phyloP scores from a whole-genome alignment of 1,140 invertebrate genomes.

The Plodia interpunctella region DNA sequence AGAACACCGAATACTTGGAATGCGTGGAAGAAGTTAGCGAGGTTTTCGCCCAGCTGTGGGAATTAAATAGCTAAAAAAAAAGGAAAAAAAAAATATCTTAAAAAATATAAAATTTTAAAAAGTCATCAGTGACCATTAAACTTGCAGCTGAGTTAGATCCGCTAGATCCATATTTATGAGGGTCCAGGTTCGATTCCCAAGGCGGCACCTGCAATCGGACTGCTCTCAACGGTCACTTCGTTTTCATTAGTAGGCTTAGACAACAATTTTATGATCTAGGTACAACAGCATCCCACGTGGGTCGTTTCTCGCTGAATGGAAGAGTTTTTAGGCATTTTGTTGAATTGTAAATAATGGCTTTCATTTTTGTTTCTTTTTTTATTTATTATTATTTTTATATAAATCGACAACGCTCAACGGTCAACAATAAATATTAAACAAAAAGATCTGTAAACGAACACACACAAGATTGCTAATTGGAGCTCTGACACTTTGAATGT shows the following conservation, averaged over 20 bases:
- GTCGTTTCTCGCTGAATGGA: neutral
- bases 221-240: neutral
- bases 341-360: neutral
- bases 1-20: no score
- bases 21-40: no score
- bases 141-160: neutral
- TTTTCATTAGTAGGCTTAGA: slow-evolving; percentile 2
- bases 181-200: neutral
- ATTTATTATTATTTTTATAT: no score
- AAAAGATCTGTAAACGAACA: no score
- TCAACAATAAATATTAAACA: no score
- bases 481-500: no score
- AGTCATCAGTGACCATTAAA: neutral
- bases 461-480: no score
- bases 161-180: slow-evolving; percentile 4
- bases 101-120: neutral
- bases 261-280: slow-evolving; percentile 4
- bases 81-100: neutral
- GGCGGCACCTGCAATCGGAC: neutral
- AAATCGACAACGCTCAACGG: no score
- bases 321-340: neutral
- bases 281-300: neutral
- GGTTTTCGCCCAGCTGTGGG: no score
- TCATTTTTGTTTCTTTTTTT: no score
- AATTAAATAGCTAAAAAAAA: no score